Conservation (phyloP, 92 coral and sea anemone genomes). For the Anthopleura xanthogrammica region DNA sequence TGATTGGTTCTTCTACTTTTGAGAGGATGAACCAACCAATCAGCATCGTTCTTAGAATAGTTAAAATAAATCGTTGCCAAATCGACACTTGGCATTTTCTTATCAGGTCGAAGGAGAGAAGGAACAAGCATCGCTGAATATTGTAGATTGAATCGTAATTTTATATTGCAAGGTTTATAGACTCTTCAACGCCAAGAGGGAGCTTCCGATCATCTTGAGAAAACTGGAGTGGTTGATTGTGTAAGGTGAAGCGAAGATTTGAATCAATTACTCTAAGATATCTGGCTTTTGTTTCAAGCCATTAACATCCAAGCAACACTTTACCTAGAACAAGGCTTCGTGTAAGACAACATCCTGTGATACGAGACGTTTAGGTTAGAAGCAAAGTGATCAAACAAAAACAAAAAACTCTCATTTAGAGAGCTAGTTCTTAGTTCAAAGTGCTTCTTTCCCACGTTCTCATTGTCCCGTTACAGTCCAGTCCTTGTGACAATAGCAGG, state of each 20-base stretch:
- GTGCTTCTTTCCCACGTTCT: neutral
- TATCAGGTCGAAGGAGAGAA: neutral
- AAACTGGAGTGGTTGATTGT: neutral
- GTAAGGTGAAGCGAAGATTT: neutral
- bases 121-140: neutral
- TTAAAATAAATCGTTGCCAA: neutral
- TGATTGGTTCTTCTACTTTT: neutral
- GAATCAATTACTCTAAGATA: neutral
- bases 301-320: neutral
- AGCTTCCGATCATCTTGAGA: neutral
- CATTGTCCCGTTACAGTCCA: neutral
- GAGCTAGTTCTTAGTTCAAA: neutral
- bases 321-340: neutral
- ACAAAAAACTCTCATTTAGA: neutral
- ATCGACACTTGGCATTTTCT: neutral
- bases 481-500: neutral
- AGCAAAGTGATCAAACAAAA: neutral
- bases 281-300: neutral
- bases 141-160: neutral
- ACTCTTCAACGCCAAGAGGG: neutral
- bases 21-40: slow-evolving; percentile 1
- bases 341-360: neutral
- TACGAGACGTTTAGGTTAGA: neutral
- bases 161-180: neutral
- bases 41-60: neutral